These are phyloP conservation scores for Carollia perspicillata DNA, from an alignment of 2,113 vertebrate genomes.

Conservation along the genomic window DNA sequence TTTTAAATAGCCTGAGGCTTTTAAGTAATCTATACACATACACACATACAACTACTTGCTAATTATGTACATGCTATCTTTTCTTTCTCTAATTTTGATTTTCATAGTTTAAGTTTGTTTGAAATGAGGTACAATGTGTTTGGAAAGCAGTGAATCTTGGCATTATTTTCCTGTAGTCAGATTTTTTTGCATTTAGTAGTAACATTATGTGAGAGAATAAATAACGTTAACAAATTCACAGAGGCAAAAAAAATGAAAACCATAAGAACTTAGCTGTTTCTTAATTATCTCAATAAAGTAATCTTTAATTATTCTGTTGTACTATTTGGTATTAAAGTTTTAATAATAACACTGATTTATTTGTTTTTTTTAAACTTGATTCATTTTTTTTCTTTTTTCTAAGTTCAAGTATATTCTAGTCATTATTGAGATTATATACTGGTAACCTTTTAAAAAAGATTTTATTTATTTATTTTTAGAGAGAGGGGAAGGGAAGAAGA, in stretches of 20 bases:
- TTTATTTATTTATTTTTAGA: too few relatives aligned
- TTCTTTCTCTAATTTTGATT: neutral
- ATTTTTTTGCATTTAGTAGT: slow-evolving; percentile 1
- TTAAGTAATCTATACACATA: neutral
- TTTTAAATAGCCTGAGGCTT: neutral
- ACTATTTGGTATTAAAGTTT: neutral
- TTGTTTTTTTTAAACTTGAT: neutral
- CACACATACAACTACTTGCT: neutral
- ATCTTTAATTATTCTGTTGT: neutral
- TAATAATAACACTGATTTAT: neutral
- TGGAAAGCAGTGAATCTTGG: neutral
- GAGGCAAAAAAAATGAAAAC: neutral
- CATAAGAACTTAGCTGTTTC: neutral
- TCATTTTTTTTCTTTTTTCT: too few relatives aligned
- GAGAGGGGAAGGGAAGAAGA: too few relatives aligned
- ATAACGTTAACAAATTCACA: neutral
- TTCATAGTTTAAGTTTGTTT: slow-evolving; percentile 36
- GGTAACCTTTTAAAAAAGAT: too few relatives aligned
- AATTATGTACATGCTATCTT: neutral
- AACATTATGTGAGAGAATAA: neutral
- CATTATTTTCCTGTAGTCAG: slow-evolving; percentile 10
- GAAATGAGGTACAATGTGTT: neutral
- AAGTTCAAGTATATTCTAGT: too few relatives aligned
- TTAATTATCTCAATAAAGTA: neutral
- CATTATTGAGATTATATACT: too few relatives aligned